Conservation (phyloP, 2,888 invertebrate genomes). For the Meandrusa payeni region DNA sequence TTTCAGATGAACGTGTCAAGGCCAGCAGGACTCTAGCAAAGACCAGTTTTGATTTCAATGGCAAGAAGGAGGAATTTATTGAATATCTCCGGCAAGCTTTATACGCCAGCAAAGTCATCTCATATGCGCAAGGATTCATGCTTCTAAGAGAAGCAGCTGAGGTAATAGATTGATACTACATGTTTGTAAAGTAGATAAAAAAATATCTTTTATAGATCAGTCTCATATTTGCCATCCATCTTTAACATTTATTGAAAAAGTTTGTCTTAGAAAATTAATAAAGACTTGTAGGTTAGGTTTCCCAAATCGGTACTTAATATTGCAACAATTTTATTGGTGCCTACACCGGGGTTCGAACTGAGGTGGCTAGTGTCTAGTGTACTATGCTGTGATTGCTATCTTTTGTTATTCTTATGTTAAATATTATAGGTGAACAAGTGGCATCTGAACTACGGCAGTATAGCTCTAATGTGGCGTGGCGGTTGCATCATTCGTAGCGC, state of each 20-base stretch:
- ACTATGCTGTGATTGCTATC: too few species aligned
- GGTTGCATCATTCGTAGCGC: slow-evolving; percentile 98
- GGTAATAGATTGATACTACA: slow-evolving; percentile 50
- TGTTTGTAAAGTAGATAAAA: not conserved
- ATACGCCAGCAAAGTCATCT: slow-evolving; percentile 98
- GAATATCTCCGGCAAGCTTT: slow-evolving; percentile 93
- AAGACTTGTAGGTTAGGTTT: too few species aligned
- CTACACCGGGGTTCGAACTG: too few species aligned
- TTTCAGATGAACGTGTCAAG: slow-evolving; percentile 88
- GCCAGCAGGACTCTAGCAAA: slow-evolving; percentile 91
- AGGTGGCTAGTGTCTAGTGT: too few species aligned
- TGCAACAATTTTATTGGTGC: too few species aligned
- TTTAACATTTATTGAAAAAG: too few species aligned
- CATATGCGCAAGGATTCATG: slow-evolving; percentile 99
- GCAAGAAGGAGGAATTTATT: slow-evolving; percentile 89
- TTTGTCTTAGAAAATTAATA: too few species aligned
- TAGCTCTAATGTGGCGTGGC: slow-evolving; percentile 99
- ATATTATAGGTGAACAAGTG: slow-evolving; percentile 85
- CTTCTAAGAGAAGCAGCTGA: slow-evolving; percentile 94
- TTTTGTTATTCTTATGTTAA: too few species aligned
- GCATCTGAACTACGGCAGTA: slow-evolving; percentile 98
- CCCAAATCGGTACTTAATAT: too few species aligned
- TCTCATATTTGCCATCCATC: too few species aligned
- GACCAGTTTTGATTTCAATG: slow-evolving; percentile 82
- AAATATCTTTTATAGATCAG: too few species aligned